Conservation (phyloP, 2,888 invertebrate species). For the Criorhina ranunculi region DNA sequence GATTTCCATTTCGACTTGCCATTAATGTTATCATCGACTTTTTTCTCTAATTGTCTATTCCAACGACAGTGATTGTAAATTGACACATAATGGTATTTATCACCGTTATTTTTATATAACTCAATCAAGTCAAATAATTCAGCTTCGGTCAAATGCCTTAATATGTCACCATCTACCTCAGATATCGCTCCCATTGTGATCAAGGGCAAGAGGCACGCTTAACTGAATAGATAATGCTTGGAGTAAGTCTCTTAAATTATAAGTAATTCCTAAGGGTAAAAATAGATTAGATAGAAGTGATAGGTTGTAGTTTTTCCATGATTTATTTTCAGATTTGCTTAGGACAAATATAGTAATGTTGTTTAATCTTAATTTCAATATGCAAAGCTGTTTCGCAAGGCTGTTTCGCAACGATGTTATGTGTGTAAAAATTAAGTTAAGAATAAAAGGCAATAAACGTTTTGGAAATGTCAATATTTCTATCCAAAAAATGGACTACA, state of each 20-base stretch:
- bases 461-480: no score
- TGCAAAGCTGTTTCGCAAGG: no score
- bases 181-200: neutral
- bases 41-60: slow-evolving; percentile 79
- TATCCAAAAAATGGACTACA: no score
- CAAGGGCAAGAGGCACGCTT: neutral
- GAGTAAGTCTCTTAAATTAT: neutral
- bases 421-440: no score
- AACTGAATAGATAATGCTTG: neutral
- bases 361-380: no score
- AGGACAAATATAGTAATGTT: neutral
- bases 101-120: slow-evolving; percentile 79
- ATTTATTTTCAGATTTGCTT: neutral
- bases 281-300: slow-evolving; percentile 12
- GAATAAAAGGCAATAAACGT: no score
- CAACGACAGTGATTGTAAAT: slow-evolving; percentile 82
- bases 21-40: slow-evolving; percentile 40
- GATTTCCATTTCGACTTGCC: slow-evolving; percentile 78
- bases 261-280: neutral
- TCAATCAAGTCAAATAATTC: slow-evolving; percentile 80
- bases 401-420: no score
- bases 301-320: neutral
- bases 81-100: slow-evolving; percentile 81
- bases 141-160: slow-evolving; percentile 79
- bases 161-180: slow-evolving; percentile 77